Conservation (phyloP, 2,797 vertebrate genomes). For the Etheostoma nigrum region DNA sequence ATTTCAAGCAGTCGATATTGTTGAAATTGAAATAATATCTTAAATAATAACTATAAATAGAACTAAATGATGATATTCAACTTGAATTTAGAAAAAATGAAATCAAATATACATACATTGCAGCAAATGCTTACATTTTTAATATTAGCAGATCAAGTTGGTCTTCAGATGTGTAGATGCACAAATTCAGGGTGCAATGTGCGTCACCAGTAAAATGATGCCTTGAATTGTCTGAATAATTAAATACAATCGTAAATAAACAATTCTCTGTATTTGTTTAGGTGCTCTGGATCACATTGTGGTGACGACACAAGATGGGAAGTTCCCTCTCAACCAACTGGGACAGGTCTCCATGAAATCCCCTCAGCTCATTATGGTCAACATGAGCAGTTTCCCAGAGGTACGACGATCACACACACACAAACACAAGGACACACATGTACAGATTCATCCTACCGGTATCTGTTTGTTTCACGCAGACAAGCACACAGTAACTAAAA, state of each 20-base stretch:
- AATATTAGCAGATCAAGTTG: background rate
- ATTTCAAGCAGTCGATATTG: background rate
- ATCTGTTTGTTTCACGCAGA: conserved; percentile 55
- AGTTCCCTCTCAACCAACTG: conserved; percentile 96
- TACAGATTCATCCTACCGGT: conserved; percentile 28
- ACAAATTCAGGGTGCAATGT: background rate
- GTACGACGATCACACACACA: conserved; percentile 79
- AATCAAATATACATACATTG: background rate
- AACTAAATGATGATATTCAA: background rate
- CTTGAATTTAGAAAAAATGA: background rate
- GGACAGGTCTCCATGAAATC: conserved; percentile 96
- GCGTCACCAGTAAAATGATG: background rate
- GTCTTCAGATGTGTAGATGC: background rate
- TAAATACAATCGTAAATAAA: conserved; percentile 38
- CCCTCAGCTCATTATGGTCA: conserved; percentile 92
- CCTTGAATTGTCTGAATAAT: background rate
- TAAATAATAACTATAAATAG: background rate
- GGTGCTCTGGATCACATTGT: conserved; percentile 93
- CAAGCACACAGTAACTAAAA: conserved; percentile 56
- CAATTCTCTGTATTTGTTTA: conserved; percentile 69
- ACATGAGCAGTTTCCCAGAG: conserved; percentile 96
- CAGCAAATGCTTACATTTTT: background rate
- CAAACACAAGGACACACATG: conserved; percentile 15
- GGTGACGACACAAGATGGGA: conserved; percentile 92
- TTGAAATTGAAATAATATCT: too few relatives aligned